A percentile compares a stretch with the other conserved stretches of the same genome.
Evolutionary conservation across 92 coral and sea anemone genomes (phyloP).

Genomic region (Porites lobata): DNA sequence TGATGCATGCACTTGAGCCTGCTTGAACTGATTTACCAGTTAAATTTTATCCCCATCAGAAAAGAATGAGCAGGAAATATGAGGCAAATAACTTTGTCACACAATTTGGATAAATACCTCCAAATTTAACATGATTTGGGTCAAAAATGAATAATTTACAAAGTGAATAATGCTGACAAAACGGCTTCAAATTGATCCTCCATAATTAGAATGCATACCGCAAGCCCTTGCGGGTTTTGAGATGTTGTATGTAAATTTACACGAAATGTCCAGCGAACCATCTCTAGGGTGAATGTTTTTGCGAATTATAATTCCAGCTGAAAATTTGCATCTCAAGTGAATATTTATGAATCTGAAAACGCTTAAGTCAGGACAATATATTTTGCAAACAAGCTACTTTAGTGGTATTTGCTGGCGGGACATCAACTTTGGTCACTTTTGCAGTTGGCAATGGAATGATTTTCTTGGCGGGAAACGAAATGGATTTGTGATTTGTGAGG

Average conservation of each 20-base stretch:
- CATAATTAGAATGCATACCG: slow-evolving; percentile 14
- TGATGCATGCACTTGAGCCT: no score
- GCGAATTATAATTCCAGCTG: not conserved
- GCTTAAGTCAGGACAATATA: not conserved
- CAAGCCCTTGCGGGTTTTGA: slow-evolving; percentile 12
- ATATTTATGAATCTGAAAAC: slow-evolving; percentile 16
- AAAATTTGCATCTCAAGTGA: slow-evolving; percentile 18
- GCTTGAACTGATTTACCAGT: no score
- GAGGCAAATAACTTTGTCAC: not conserved
- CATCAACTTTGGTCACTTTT: not conserved
- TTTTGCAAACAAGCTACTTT: not conserved
- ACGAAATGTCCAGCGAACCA: not conserved
- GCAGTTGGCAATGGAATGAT: not conserved
- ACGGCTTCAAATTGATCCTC: slow-evolving; percentile 3
- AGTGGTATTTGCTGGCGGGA: not conserved
- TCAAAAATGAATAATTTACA: slow-evolving; percentile 43
- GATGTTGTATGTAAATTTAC: not conserved
- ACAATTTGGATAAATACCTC: not conserved
- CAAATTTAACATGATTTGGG: not conserved
- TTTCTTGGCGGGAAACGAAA: slow-evolving; percentile 24
- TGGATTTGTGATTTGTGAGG: not conserved
- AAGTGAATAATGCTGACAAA: not conserved
- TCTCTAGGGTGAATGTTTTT: not conserved
- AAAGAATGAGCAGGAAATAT: not conserved
- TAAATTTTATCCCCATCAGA: not conserved